Conservation (phyloP, 2,113 vertebrate species). For the Origma solitaria region DNA sequence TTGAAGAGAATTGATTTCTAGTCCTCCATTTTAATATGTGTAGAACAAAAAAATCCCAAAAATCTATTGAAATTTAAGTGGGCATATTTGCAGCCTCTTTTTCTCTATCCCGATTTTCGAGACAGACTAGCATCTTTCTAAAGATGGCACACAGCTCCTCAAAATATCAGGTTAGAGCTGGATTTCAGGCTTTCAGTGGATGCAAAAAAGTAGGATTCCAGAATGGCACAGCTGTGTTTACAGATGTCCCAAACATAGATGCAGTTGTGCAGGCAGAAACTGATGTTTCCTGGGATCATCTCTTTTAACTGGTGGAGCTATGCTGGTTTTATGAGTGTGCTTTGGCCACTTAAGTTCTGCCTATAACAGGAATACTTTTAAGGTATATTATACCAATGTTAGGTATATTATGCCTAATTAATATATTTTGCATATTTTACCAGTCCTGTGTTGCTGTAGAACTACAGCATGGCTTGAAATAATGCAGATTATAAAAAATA, state of each 20-base stretch:
- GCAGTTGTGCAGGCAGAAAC: background rate
- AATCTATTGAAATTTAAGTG: constrained; percentile 20
- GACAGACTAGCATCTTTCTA: background rate
- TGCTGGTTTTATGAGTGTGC: background rate
- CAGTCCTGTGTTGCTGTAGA: background rate
- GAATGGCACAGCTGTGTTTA: constrained; percentile 41
- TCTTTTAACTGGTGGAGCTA: background rate
- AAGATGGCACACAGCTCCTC: background rate
- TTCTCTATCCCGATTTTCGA: background rate
- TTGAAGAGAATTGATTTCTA: constrained; percentile 3
- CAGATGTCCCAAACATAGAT: background rate
- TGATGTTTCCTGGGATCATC: background rate
- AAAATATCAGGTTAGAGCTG: background rate
- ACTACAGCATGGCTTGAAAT: background rate
- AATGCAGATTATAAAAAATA: background rate
- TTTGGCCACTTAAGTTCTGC: background rate
- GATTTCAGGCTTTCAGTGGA: background rate
- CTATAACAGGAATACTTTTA: background rate
- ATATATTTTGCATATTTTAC: background rate
- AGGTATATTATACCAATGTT: background rate
- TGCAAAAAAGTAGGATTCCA: background rate
- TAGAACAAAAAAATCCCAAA: constrained; percentile 17
- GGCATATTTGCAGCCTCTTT: background rate
- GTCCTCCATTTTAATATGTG: background rate
- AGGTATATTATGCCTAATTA: background rate